Percentiles rank a stretch among this genome's conserved stretches.
Evolutionary conservation across 2,113 vertebrate genomes (phyloP).

Genomic region (Mirza zaza): DNA sequence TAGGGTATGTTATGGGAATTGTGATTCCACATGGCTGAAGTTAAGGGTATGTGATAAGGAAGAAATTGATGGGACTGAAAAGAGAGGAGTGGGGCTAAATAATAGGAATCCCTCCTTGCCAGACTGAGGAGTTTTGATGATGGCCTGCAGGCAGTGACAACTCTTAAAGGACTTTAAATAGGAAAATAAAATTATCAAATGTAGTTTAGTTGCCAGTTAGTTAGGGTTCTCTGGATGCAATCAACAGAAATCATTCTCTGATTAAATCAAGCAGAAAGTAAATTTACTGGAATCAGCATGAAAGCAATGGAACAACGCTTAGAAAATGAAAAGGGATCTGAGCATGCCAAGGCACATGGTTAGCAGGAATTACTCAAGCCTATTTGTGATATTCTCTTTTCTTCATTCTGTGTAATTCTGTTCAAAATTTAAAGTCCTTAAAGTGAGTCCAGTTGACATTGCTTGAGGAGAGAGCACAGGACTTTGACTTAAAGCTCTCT

Average conservation of each 20-base stretch:
- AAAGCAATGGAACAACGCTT: not conserved
- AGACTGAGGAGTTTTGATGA: not conserved
- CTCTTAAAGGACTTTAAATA: not conserved
- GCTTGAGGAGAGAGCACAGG: not conserved
- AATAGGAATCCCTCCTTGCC: not conserved
- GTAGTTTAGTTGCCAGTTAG: not conserved
- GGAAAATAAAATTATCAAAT: not conserved
- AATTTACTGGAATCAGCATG: not conserved
- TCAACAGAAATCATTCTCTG: not conserved
- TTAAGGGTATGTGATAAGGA: not conserved
- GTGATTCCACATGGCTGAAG: not conserved
- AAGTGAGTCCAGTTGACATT: not conserved
- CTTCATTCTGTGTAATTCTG: not conserved
- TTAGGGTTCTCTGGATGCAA: not conserved
- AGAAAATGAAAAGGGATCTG: not conserved
- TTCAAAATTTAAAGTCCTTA: not conserved
- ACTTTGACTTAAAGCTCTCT: not conserved
- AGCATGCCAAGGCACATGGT: not conserved
- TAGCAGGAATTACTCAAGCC: not conserved
- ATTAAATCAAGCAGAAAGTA: conserved; percentile 2
- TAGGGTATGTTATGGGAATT: not conserved
- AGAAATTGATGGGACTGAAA: not conserved
- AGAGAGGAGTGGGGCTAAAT: not conserved
- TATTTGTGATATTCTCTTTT: not conserved
- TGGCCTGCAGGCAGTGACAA: not conserved